Base-by-base conservation (phyloP, 2,113 vertebrate genomes). In the Oncorhynchus mykiss region DNA sequence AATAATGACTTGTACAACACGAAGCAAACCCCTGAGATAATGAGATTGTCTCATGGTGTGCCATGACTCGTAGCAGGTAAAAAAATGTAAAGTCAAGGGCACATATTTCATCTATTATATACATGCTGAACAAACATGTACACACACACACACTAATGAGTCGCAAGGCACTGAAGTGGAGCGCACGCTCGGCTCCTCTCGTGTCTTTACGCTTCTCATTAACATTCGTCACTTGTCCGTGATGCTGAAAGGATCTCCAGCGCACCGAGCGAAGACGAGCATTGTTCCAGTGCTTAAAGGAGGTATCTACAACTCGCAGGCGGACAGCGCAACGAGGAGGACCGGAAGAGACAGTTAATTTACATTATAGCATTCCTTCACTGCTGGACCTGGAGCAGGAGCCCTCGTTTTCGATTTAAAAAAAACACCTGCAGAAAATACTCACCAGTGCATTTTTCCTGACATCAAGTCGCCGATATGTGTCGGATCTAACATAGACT, bases 401-500 rank as follows among this genome's bases (percentile, higher is more conserved):
- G 14, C 1, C 69, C 67, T 76, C 67, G 31, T 60, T 57, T 54
- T 9, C 70, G 59, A 27, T 83, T 84, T 82, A 75, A 70, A 34
- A 29, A 34, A 84, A 84, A 79, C 89, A 90, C 81, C 90, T 78
- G 87, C 90, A 80, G 78, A 81, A 73, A 79, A 70, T 81, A 81
- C 4, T 59, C 45, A 80, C 67, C 82, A 16, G 29, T 77, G 85
- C 62, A 31, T 65, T 62, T 67, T 29, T 48, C 27, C 49, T 49
- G 51, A 51, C 78, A 64, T 13, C 72, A 67, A 59, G 27, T 77
- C 75, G 85, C 80, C 89, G 92, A 82, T 76, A 94, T 96, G 95
- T 91, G 74, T 90, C 88, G 95, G 95, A 95, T 96, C 93, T 96
- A 93, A 93, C 67, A 83, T 87, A 89, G 81, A 79, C 71, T 76